Evolutionary conservation across 2,888 invertebrate genomes (phyloP).

Genomic region (Rapana venosa): DNA sequence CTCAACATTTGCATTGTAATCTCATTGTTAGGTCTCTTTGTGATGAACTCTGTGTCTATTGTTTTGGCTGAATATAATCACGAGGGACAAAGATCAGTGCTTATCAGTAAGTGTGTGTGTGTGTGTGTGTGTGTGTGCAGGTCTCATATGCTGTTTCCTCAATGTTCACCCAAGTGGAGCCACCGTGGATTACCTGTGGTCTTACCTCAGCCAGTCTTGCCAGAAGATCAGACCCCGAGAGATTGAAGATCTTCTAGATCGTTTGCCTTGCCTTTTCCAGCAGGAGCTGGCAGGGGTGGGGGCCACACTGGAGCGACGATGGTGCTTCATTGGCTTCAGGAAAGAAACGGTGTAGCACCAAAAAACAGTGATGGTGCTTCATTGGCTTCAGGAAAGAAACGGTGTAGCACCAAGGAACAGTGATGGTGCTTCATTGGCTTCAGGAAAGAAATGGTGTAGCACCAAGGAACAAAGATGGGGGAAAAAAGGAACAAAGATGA

Average conservation of each 20-base stretch:
- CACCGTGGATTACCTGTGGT: constrained; percentile 92
- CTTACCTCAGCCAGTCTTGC: constrained; percentile 90
- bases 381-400: constrained; percentile 81
- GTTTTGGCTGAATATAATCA: too few relatives aligned
- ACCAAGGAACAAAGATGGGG: constrained; percentile 90
- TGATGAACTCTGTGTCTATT: too few relatives aligned
- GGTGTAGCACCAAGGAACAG: constrained; percentile 81
- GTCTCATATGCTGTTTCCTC: constrained; percentile 91
- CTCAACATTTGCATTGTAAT: background rate
- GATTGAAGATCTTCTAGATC: constrained; percentile 83
- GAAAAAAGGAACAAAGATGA: background rate
- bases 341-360: constrained; percentile 36
- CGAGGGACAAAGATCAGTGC: too few relatives aligned
- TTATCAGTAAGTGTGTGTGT: too few relatives aligned
- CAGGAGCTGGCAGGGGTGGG: constrained; percentile 89
- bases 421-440: constrained; percentile 91
- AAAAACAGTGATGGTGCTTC: constrained; percentile 91
- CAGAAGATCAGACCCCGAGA: constrained; percentile 84
- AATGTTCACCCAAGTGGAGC: constrained; percentile 96
- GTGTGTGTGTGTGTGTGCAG: constrained; percentile 66
- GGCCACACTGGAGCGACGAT: constrained; percentile 90
- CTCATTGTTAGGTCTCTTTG: too few relatives aligned
- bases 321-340: constrained; percentile 88
- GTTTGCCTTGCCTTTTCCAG: constrained; percentile 89
- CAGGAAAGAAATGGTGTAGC: constrained; percentile 34